Conservation (phyloP, 2,113 vertebrate species). For the Pelecanoides urinatrix region DNA sequence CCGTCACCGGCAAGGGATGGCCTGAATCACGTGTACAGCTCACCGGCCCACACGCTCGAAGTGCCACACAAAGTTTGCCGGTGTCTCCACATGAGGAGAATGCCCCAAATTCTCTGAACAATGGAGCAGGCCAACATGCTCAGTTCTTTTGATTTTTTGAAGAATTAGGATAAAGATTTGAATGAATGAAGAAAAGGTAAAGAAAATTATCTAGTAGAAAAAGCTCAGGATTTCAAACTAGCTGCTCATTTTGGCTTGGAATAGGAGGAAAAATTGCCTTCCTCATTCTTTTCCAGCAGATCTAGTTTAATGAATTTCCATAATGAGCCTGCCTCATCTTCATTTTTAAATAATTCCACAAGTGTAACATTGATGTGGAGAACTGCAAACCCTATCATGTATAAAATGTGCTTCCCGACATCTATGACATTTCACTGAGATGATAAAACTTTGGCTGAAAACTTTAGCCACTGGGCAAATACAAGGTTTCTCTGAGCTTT, state of each 20-base stretch:
- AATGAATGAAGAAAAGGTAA: background rate
- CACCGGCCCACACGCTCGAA: accelerated
- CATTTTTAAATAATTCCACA: background rate
- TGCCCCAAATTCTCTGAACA: background rate
- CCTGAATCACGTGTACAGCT: accelerated
- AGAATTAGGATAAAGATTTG: background rate
- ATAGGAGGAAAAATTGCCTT: background rate
- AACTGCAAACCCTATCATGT: background rate
- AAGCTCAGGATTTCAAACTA: background rate
- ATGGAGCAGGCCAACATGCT: background rate
- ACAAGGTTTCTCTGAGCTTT: background rate
- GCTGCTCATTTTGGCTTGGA: background rate
- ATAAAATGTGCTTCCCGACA: background rate
- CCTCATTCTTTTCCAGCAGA: background rate
- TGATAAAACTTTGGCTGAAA: background rate
- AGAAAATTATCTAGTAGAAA: background rate
- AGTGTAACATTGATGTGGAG: background rate
- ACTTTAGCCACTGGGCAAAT: background rate
- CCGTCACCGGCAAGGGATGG: background rate
- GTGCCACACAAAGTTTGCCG: background rate
- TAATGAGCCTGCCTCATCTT: background rate
- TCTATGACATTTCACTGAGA: background rate
- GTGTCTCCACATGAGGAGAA: background rate
- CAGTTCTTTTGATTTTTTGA: background rate
- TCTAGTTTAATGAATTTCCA: background rate